Evolutionary conservation across 2,113 vertebrate genomes (phyloP).

Genomic region (Triplophysa tibetana): DNA sequence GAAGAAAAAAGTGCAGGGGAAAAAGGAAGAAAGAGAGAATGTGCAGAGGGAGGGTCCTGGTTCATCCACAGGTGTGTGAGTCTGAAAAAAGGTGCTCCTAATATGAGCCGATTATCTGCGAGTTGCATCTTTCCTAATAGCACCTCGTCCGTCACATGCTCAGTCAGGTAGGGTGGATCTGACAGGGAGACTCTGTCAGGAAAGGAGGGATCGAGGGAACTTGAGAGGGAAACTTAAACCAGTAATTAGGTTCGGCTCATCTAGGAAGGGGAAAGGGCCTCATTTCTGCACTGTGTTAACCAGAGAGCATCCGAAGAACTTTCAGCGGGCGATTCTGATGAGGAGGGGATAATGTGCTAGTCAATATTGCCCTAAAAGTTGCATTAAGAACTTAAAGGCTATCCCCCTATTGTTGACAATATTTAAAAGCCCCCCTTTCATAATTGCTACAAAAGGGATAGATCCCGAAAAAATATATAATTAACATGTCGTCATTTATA

Average conservation of each 20-base stretch:
- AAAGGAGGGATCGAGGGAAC: slow-evolving; percentile 36
- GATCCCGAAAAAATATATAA: no score
- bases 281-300: slow-evolving; percentile 61
- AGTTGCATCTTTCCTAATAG: slow-evolving; percentile 56
- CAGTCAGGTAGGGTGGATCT: slow-evolving; percentile 47
- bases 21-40: not conserved
- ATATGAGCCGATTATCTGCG: slow-evolving; percentile 58
- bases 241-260: slow-evolving; percentile 57
- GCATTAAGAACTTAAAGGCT: no score
- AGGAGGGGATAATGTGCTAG: no score
- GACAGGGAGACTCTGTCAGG: slow-evolving; percentile 47
- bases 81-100: slow-evolving; percentile 45
- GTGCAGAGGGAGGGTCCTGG: slow-evolving; percentile 14
- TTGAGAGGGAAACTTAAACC: slow-evolving; percentile 57
- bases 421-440: no score
- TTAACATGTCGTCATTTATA: no score
- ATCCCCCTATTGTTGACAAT: no score
- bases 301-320: slow-evolving; percentile 23
- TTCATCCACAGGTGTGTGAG: slow-evolving; percentile 44
- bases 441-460: no score
- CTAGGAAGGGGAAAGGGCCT: slow-evolving; percentile 44
- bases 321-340: not conserved
- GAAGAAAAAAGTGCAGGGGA: not conserved
- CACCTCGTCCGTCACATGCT: slow-evolving; percentile 56
- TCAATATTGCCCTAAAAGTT: no score